These are phyloP conservation scores for Periphyllus acericola DNA, from an alignment of 2,888 invertebrate genomes.

Conservation along the genomic window DNA sequence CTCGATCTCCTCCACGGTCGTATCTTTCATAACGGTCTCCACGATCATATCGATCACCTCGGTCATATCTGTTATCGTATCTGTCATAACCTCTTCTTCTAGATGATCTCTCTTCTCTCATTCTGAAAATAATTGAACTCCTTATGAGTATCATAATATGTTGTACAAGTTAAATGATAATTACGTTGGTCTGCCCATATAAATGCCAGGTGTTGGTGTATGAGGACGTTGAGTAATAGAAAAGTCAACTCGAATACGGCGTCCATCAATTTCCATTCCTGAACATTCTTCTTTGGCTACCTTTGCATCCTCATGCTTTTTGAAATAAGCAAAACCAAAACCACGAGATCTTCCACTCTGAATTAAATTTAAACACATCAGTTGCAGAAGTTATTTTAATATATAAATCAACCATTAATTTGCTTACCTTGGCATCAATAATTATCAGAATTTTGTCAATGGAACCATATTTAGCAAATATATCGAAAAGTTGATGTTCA, in stretches of 20 bases:
- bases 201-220: conserved; percentile 96
- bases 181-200: conserved; percentile 93
- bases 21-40: conserved; percentile 55
- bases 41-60: conserved; percentile 56
- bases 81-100: conserved; percentile 60
- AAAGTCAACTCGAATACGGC: conserved; percentile 92
- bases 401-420: background rate
- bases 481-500: conserved; percentile 89
- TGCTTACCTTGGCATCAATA: conserved; percentile 88
- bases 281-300: conserved; percentile 93
- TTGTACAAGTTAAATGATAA: conserved; percentile 66
- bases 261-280: conserved; percentile 93
- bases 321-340: conserved; percentile 96
- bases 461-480: conserved; percentile 91
- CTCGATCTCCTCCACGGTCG: conserved; percentile 56
- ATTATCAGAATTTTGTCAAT: conserved; percentile 94
- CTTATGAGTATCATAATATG: background rate
- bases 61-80: conserved; percentile 55
- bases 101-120: conserved; percentile 57
- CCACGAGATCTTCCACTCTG: conserved; percentile 85
- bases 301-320: conserved; percentile 86
- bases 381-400: background rate
- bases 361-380: background rate
- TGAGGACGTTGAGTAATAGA: conserved; percentile 96
- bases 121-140: background rate